Percentiles rank a stretch among this genome's conserved stretches.
These are phyloP conservation scores for Tromatobia lineatoria DNA, from an alignment of 2,888 invertebrate genomes.

Conservation along the genomic window DNA sequence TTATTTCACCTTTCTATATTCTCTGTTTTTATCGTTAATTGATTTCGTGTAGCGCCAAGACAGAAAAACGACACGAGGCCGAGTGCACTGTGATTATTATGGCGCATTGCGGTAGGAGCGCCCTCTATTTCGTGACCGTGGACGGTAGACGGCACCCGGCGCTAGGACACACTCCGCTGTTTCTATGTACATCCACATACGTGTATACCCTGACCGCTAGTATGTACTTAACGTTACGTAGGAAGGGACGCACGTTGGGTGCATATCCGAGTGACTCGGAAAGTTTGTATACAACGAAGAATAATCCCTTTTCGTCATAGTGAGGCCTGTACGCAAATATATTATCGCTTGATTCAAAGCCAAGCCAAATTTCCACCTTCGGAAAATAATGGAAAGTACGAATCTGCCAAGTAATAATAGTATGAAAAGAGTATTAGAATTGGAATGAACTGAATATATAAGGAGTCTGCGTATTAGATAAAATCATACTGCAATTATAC, in stretches of 20 bases:
- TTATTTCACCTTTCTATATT: not conserved
- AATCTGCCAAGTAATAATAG: too few relatives aligned
- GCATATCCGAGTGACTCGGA: conserved; percentile 49
- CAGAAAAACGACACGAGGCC: conserved; percentile 51
- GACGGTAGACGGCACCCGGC: conserved; percentile 64
- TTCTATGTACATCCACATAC: conserved; percentile 19
- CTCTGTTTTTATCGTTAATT: conserved; percentile 1
- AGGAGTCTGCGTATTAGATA: too few relatives aligned
- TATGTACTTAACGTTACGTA: conserved; percentile 32
- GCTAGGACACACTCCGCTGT: conserved; percentile 36
- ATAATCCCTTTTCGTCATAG: conserved; percentile 48
- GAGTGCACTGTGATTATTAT: conserved; percentile 69
- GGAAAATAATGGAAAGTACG: too few relatives aligned
- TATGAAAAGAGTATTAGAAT: too few relatives aligned
- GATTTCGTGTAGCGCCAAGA: conserved; percentile 12
- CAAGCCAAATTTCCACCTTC: not conserved
- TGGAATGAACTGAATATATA: too few relatives aligned
- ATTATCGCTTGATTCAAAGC: not conserved
- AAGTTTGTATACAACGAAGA: conserved; percentile 15
- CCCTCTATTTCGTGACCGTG: conserved; percentile 77
- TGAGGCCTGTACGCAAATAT: not conserved
- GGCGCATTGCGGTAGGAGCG: conserved; percentile 80
- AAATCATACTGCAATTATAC: too few relatives aligned
- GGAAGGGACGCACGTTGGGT: conserved; percentile 37
- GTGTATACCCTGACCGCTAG: conserved; percentile 4